phyloP scores from a whole-genome alignment of 1,140 invertebrate genomes.

The Sinonovacula constricta region DNA sequence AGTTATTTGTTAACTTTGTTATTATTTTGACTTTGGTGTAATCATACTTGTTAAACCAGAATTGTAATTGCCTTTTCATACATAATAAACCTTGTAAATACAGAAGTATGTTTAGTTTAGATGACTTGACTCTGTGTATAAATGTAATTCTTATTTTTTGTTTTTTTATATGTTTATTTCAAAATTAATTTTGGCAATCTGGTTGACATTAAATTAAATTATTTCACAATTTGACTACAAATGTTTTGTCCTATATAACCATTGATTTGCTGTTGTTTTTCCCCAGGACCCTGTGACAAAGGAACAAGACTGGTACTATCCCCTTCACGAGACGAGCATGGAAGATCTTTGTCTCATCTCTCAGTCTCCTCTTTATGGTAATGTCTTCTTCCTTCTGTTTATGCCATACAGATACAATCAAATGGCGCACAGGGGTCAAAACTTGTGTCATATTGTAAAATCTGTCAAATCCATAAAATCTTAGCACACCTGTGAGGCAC shows the following conservation, averaged over 20 bases:
- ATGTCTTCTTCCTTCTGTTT: too few species aligned
- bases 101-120: not conserved
- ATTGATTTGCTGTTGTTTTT: slow-evolving; percentile 8
- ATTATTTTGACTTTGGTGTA: not conserved
- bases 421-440: too few species aligned
- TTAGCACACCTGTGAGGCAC: too few species aligned
- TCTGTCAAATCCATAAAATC: too few species aligned
- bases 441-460: too few species aligned
- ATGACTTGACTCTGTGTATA: not conserved
- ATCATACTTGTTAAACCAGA: not conserved
- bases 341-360: slow-evolving; percentile 70
- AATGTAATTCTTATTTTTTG: not conserved
- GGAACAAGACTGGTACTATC: slow-evolving; percentile 69
- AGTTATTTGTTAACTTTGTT: not conserved
- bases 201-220: not conserved
- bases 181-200: not conserved
- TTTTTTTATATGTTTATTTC: not conserved
- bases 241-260: too few species aligned
- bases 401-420: too few species aligned
- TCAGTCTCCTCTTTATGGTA: slow-evolving; percentile 75
- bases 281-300: slow-evolving; percentile 68
- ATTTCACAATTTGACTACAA: too few species aligned
- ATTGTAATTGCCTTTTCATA: not conserved
- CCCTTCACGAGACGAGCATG: slow-evolving; percentile 64
- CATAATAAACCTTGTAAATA: not conserved